Evolutionary conservation across 2,888 invertebrate species (phyloP).

Genomic region (Pyrgus malvae): DNA sequence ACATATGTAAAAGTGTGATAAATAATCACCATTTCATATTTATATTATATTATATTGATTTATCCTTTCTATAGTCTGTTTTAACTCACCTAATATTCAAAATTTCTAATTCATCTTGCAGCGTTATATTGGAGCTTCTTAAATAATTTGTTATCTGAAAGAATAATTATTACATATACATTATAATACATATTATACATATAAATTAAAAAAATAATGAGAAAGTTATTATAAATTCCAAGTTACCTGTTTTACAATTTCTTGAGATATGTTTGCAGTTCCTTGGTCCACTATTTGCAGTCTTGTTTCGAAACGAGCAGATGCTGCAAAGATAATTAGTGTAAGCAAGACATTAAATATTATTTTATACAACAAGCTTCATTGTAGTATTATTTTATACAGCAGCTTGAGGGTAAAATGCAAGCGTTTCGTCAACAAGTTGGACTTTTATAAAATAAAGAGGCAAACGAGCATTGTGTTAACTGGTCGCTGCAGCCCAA

Average conservation of each 20-base stretch:
- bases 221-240: not conserved
- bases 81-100: conserved; percentile 85
- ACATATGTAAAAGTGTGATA: no score
- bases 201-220: no score
- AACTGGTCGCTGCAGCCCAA: no score
- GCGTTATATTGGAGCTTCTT: conserved; percentile 84
- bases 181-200: not conserved
- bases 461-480: no score
- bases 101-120: conserved; percentile 84
- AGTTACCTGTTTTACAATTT: conserved; percentile 64
- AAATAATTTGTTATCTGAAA: conserved; percentile 85
- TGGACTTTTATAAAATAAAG: no score
- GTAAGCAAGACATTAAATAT: no score
- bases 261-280: conserved; percentile 64
- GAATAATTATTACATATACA: conserved; percentile 4
- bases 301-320: conserved; percentile 83
- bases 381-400: not conserved
- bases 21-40: no score
- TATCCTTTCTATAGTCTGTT: no score
- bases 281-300: conserved; percentile 76
- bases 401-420: not conserved
- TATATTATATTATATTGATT: no score
- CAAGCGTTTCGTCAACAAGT: no score
- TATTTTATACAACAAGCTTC: no score
- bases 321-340: conserved; percentile 64